These are phyloP conservation scores for Drosophila histrio DNA, from an alignment of 2,888 invertebrate genomes.

Conservation along the genomic window DNA sequence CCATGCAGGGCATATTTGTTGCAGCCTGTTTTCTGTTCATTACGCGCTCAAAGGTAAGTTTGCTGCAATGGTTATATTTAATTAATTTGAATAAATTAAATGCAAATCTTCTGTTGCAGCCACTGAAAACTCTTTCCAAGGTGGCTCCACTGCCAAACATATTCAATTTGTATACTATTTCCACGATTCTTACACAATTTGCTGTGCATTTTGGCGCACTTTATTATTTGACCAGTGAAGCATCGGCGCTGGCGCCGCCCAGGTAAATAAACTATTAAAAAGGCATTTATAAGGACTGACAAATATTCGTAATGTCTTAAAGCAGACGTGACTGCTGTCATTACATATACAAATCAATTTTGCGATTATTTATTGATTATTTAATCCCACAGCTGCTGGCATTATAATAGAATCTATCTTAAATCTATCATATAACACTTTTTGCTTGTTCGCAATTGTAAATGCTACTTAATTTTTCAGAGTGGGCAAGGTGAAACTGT, in stretches of 20 bases:
- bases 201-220: conserved; percentile 96
- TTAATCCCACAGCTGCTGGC: too few relatives aligned
- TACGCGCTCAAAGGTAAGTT: conserved; percentile 95
- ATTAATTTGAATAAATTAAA: background rate
- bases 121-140: conserved; percentile 95
- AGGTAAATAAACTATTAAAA: conserved; percentile 84
- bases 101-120: conserved; percentile 86
- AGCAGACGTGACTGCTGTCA: too few relatives aligned
- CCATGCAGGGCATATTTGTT: conserved; percentile 96
- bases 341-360: too few relatives aligned
- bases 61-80: background rate
- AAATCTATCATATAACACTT: too few relatives aligned
- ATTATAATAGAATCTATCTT: too few relatives aligned
- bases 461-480: conserved; percentile 78
- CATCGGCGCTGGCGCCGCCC: conserved; percentile 89
- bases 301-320: too few relatives aligned
- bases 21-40: conserved; percentile 99
- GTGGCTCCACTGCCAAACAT: conserved; percentile 98
- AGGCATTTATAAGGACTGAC: background rate
- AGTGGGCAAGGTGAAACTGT: conserved; percentile 86
- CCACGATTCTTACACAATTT: conserved; percentile 97
- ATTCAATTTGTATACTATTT: conserved; percentile 98
- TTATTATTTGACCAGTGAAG: conserved; percentile 94
- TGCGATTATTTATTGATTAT: too few relatives aligned
- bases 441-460: background rate